phyloP scores from a whole-genome alignment of 2,797 vertebrate genomes.

The Setipinna tenuifilis region DNA sequence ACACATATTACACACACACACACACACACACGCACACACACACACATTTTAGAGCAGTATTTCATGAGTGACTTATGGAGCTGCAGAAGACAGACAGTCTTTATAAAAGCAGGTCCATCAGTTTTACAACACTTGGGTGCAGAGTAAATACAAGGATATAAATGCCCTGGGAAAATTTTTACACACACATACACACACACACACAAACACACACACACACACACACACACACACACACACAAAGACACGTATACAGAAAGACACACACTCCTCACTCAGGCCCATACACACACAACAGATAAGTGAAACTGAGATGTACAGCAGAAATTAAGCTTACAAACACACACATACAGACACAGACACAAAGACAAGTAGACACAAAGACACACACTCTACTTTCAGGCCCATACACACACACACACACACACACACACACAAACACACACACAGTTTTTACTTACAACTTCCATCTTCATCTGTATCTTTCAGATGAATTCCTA shows the following conservation, averaged over 20 bases:
- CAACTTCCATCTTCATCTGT: neutral
- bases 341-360: neutral
- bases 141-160: neutral
- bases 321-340: neutral
- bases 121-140: neutral
- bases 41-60: neutral
- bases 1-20: neutral
- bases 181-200: neutral
- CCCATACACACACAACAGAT: neutral
- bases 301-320: neutral
- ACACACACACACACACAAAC: constrained; percentile 20
- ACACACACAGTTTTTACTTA: neutral
- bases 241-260: neutral
- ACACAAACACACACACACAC: neutral
- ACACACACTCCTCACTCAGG: neutral
- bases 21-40: neutral
- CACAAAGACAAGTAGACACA: constrained; percentile 3
- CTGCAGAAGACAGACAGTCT: neutral
- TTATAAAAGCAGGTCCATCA: constrained; percentile 3
- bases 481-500: neutral
- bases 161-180: neutral
- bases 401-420: neutral
- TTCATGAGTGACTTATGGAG: neutral
- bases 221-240: constrained; percentile 7
- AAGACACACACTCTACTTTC: neutral